Percentiles rank a stretch among this genome's conserved stretches.
phyloP scores from a whole-genome alignment of 2,888 invertebrate genomes.

The Acrocyrtus sp. region DNA sequence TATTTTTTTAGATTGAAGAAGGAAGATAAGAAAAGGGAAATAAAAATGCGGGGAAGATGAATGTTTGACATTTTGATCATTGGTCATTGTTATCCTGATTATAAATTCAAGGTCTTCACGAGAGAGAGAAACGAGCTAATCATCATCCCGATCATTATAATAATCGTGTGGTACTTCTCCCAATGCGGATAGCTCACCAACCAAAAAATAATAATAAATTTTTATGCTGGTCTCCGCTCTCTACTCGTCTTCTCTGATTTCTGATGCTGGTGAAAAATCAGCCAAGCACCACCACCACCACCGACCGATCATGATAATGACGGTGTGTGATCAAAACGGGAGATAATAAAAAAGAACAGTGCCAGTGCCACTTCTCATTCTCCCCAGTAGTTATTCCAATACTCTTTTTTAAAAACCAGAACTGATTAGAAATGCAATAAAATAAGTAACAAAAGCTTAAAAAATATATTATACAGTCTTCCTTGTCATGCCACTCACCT shows the following conservation, averaged over 20 bases:
- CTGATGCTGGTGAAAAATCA: too few species aligned
- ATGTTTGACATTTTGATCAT: conserved; percentile 60
- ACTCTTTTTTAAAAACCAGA: background rate
- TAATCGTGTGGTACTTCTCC: too few species aligned
- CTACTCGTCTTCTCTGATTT: too few species aligned
- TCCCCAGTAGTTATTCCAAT: too few species aligned
- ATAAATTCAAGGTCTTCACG: conserved; percentile 61
- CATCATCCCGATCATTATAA: conserved; percentile 14
- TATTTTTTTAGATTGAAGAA: too few species aligned
- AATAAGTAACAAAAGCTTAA: conserved; percentile 26
- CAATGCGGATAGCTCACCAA: too few species aligned
- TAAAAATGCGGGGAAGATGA: conserved; percentile 36
- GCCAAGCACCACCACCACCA: too few species aligned
- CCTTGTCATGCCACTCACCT: too few species aligned
- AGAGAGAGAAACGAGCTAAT: conserved; percentile 27
- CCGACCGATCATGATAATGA: background rate
- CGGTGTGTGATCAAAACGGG: conserved; percentile 15
- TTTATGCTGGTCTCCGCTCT: too few species aligned
- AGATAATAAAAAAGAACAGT: conserved; percentile 3
- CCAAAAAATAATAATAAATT: too few species aligned
- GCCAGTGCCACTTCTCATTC: background rate
- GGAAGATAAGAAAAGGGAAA: background rate
- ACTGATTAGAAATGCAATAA: conserved; percentile 24
- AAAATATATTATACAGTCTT: too few species aligned
- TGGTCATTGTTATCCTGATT: conserved; percentile 61